Evolutionary conservation across 2,888 invertebrate genomes (phyloP), one percentile per base, ranked within the genome.

Genomic region (Galerucella pusilla): DNA sequence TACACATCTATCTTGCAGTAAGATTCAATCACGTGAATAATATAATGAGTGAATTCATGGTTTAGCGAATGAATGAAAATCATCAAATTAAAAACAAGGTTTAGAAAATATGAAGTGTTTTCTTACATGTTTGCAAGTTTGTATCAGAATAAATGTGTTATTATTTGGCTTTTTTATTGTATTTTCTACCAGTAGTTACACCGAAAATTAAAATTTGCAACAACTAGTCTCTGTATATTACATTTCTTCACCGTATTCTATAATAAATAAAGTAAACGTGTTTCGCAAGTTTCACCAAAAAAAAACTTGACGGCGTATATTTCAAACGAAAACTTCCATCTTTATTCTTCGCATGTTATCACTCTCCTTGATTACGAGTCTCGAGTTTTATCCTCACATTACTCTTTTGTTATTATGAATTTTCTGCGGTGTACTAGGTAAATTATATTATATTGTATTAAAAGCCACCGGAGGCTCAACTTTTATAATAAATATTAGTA

Each of bases 371-470:
- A 69, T 69, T 60, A 69, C 45, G 49, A 46, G 61, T 9, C 61
- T 69, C 69, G 69, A 28, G 46, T 61, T 69, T 49, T 61, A 69
- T 69, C 69, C n/a, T 49, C 69, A 28, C 60, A 69, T 69, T 61
- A 69, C 69, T 69, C 69, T 69, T 61, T 25, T 14, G 42, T 46
- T 45, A 46, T 69, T 69, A 69, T 49, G 61, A 69, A 49, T 69
- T 69, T 69, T 46, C 16, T 46, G 61, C 61, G 49, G 69, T 68
- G 12, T 63, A 61, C 46, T 25, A 73, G 68, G 73, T 60, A 68
- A 71, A 52, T 71, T 71, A 64, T 71, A 68, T 68, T 73, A 61
- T 67, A 68, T 68, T 66, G 57, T 72, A 72, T 72, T 72, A 59
- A 59, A 52, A 52, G 49, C 63, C 63, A 49, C 67, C 12, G 73